phyloP scores from a whole-genome alignment of 2,797 vertebrate genomes.

The Enteromius afrohamiltoni region DNA sequence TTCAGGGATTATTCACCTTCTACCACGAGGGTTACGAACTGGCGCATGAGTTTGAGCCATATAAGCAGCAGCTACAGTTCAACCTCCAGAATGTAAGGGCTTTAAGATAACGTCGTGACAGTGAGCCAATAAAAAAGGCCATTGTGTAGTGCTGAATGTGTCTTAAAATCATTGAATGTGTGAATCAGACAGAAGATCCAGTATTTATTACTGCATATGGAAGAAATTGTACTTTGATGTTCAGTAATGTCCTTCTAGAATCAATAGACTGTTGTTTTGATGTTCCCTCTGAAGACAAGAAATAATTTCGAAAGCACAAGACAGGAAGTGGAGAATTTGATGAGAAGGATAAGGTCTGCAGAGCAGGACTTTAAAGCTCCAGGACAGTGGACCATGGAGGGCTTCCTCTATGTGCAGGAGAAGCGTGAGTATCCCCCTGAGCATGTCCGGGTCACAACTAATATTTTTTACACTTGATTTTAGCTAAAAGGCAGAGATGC shows the following conservation, averaged over 20 bases:
- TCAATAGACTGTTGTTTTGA: conserved; percentile 19
- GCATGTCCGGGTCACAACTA: background rate
- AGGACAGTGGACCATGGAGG: conserved; percentile 95
- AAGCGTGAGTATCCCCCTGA: conserved; percentile 85
- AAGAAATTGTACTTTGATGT: background rate
- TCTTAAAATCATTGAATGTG: background rate
- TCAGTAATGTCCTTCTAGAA: background rate
- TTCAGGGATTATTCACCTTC: conserved; percentile 97
- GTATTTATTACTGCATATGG: conserved; percentile 3
- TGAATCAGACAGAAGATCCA: background rate
- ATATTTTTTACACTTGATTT: background rate
- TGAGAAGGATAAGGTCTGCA: conserved; percentile 95
- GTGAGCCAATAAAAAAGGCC: background rate
- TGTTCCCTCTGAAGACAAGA: conserved; percentile 82
- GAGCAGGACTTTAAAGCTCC: conserved; percentile 93
- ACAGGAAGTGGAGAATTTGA: conserved; percentile 93
- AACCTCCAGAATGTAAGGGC: conserved; percentile 96
- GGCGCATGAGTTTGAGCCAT: conserved; percentile 94
- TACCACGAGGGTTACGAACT: conserved; percentile 98
- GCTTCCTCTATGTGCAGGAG: conserved; percentile 95
- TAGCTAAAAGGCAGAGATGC: too few relatives aligned
- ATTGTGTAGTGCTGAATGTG: background rate
- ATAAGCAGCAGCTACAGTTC: conserved; percentile 97
- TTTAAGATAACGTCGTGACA: background rate
- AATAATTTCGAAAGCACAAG: conserved; percentile 99